Evolutionary conservation across 2,888 invertebrate genomes (phyloP).

Genomic region (Drosophila helvetica): DNA sequence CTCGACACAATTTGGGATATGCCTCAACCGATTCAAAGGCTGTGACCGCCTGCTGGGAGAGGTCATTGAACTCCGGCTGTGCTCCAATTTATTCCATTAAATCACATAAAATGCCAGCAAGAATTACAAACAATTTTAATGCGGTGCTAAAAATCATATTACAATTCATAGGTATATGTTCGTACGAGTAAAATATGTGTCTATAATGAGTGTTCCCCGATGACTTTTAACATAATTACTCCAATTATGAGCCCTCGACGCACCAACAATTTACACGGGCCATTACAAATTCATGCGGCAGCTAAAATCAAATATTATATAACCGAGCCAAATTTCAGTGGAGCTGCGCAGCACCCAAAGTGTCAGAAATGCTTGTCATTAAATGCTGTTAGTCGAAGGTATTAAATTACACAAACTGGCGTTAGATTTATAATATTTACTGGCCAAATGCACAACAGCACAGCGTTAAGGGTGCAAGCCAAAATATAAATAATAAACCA

Average conservation of each 20-base stretch:
- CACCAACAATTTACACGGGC: conserved; percentile 31
- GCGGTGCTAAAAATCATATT: conserved; percentile 35
- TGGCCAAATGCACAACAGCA: conserved; percentile 38
- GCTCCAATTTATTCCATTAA: conserved; percentile 26
- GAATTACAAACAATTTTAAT: conserved; percentile 16
- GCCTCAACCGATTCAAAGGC: conserved; percentile 11
- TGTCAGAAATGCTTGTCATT: conserved; percentile 55
- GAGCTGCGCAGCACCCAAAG: conserved; percentile 27
- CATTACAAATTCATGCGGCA: conserved; percentile 56
- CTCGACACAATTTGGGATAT: background rate
- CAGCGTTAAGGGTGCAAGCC: conserved; percentile 36
- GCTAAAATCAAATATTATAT: conserved; percentile 41
- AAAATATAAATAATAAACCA: conserved; percentile 62
- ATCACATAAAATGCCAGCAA: conserved; percentile 20
- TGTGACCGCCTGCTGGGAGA: conserved; percentile 23
- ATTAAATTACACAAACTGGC: conserved; percentile 63
- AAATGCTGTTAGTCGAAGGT: conserved; percentile 65
- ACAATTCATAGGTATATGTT: conserved; percentile 16
- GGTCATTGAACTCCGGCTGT: conserved; percentile 21
- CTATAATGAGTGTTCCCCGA: conserved; percentile 18
- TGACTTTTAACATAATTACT: conserved; percentile 49
- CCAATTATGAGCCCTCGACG: conserved; percentile 28
- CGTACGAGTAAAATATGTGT: background rate
- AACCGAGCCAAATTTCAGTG: conserved; percentile 8
- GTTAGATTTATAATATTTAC: conserved; percentile 56